Percentiles rank a stretch among this genome's conserved stretches.
Conservation (phyloP, 1,140 invertebrate genomes). For the Muscidifurax raptorellus region DNA sequence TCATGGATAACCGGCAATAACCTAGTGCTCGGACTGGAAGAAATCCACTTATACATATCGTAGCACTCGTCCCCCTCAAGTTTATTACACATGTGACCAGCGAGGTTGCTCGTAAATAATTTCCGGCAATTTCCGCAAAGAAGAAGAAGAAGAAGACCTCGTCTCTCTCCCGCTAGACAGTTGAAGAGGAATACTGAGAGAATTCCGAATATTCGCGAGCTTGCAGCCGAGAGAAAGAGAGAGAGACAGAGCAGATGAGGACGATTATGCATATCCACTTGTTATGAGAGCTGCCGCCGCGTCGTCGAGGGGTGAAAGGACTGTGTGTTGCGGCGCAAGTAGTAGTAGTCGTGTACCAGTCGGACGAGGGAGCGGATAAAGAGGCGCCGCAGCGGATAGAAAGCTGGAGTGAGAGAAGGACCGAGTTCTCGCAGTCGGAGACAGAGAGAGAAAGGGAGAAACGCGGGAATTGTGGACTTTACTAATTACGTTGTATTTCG, state of each 20-base stretch:
- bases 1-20: conserved; percentile 4
- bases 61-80: not conserved
- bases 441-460: conserved; percentile 8
- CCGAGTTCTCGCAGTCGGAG: not conserved
- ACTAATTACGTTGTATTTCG: conserved; percentile 62
- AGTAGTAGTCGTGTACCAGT: conserved; percentile 20
- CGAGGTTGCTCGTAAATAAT: conserved; percentile 45
- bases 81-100: conserved; percentile 34
- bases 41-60: not conserved
- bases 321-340: not conserved
- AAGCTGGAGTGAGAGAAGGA: conserved; percentile 16
- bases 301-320: conserved; percentile 37
- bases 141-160: not conserved
- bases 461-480: conserved; percentile 61
- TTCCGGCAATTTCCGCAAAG: conserved; percentile 25
- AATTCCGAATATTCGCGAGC: not conserved
- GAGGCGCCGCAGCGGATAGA: not conserved
- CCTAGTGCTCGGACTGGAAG: not conserved
- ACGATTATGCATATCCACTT: conserved; percentile 62
- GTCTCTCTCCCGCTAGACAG: not conserved
- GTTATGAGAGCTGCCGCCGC: conserved; percentile 54
- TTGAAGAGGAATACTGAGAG: not conserved
- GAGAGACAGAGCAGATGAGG: conserved; percentile 44
- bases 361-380: conserved; percentile 23
- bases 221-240: not conserved